Evolutionary conservation across 23 tunicate species (phyloP), one percentile per base, ranked within the genome.

Genomic region (Ciona savignyi): DNA sequence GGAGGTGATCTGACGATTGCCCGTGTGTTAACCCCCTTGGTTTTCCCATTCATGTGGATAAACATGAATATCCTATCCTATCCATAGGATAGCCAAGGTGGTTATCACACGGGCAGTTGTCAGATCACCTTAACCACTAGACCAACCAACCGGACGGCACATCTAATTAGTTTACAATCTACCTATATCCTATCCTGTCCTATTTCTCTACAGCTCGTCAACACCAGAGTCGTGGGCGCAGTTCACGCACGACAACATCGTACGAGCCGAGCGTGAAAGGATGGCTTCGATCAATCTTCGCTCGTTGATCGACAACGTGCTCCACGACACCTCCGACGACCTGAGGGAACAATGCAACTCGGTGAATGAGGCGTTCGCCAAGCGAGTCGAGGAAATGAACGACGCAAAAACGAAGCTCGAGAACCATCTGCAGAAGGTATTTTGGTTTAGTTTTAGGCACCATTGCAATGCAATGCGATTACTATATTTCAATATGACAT

Each of bases 161-260:
- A n/a, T n/a, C 19, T 49, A 49, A 49, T 15, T 11, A 49, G 61
- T 49, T 11, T 11, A 49, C 20, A 21, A 0, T 25, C 62, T 70
- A 21, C 0, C 74, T 70, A 49, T 11, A 49, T 49, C 19, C 19
- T 25, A 65, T 9, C 25, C 11, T 15, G 15, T 31, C 23, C 29
- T 9, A 73, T 72, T 49, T 15, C 25, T 48, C 23, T 32, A 1
- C 35, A 91, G 97, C 72, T 85, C 97, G 2, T 81, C 88, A 0
- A 91, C 97, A 25, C 97, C 97, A 3, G 97, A 91, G 66, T 73
- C 97, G 2, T 91, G 97, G 97, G 91, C 97, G 2, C 97, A 91
- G 78, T 91, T 84, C 70, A 84, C 97, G 2, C 97, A 91, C 68
- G 97, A 91, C 72, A 91, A 91, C 80, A 91, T 91, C 60, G 97